phyloP scores from a whole-genome alignment of 2,113 vertebrate species.

The Typhlomys cinereus region DNA sequence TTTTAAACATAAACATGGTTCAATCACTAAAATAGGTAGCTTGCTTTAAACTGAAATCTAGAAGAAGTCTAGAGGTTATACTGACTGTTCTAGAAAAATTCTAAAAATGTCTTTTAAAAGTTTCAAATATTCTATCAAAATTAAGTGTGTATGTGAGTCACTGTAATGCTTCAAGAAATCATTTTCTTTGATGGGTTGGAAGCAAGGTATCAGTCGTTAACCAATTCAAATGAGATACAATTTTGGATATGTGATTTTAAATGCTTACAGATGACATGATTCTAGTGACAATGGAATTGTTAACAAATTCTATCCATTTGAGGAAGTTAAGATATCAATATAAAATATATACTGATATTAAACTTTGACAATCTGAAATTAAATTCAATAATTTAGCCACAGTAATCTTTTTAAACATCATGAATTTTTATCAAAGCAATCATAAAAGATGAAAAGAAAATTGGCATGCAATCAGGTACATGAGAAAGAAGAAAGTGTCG shows the following conservation, averaged over 20 bases:
- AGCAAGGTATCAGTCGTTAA: background rate
- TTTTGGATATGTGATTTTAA: background rate
- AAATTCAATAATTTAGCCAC: background rate
- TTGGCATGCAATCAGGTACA: background rate
- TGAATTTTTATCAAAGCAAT: background rate
- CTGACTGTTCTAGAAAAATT: background rate
- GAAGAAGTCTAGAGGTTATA: background rate
- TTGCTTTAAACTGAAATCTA: background rate
- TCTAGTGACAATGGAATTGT: background rate
- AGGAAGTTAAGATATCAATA: background rate
- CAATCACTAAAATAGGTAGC: background rate
- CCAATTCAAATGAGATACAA: background rate
- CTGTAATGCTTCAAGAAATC: background rate
- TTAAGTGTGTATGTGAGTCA: background rate
- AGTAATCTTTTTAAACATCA: background rate
- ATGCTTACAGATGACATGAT: background rate
- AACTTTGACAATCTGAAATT: constrained; percentile 15
- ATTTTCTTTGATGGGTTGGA: background rate
- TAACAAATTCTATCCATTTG: background rate
- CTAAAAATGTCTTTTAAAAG: background rate
- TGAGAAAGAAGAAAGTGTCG: background rate
- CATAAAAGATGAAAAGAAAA: background rate
- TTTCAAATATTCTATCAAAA: background rate
- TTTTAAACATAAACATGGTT: background rate
- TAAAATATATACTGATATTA: constrained; percentile 14